phyloP scores from a whole-genome alignment of 2,113 vertebrate species.

The Bettongia penicillata region DNA sequence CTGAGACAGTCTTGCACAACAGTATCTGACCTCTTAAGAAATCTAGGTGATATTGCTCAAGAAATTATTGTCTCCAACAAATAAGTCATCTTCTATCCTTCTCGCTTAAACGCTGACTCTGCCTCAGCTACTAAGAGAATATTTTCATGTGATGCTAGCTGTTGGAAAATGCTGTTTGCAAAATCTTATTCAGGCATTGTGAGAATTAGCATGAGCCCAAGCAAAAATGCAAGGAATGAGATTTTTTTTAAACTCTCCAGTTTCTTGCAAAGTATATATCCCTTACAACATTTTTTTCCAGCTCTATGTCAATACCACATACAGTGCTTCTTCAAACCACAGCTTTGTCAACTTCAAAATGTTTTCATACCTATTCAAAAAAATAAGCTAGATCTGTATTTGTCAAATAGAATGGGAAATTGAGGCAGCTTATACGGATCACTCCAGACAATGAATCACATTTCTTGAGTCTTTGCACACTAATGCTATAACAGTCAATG shows the following conservation, averaged over 20 bases:
- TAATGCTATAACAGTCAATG: neutral
- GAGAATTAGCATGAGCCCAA: neutral
- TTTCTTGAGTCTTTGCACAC: neutral
- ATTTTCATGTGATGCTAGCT: neutral
- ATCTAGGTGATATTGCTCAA: neutral
- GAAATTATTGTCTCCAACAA: neutral
- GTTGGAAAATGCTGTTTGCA: constrained; percentile 1
- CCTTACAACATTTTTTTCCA: constrained; percentile 4
- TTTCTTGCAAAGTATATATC: neutral
- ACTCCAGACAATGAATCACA: neutral
- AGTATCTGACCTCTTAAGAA: neutral
- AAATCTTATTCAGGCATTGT: constrained; percentile 2
- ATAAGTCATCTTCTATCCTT: neutral
- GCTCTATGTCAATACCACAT: neutral
- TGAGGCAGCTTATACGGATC: neutral
- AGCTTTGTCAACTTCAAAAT: constrained; percentile 6
- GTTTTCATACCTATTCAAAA: neutral
- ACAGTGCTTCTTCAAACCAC: neutral
- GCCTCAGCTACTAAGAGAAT: neutral
- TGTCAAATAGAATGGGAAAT: neutral
- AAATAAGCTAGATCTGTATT: neutral
- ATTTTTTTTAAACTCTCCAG: neutral
- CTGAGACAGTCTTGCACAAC: neutral
- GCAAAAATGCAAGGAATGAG: constrained; percentile 4
- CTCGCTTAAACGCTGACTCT: neutral